Evolutionary conservation across 2,888 invertebrate species (phyloP).

Genomic region (Trichopria drosophilae): DNA sequence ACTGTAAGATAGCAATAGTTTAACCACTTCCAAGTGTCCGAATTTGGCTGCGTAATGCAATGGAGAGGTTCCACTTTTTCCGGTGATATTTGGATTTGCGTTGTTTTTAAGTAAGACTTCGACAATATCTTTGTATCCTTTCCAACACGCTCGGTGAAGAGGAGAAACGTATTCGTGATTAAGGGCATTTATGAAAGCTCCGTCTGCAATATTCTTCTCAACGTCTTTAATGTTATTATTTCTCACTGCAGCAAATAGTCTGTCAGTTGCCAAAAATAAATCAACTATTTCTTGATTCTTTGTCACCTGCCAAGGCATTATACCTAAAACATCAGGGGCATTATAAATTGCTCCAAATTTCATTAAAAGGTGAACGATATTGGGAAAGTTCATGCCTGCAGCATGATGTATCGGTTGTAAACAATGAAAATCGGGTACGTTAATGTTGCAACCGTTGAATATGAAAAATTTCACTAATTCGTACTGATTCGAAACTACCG

Average conservation of each 20-base stretch:
- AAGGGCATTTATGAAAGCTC: conserved; percentile 27
- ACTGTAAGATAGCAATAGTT: conserved; percentile 29
- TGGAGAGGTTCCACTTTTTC: conserved; percentile 10
- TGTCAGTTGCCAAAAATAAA: conserved; percentile 38
- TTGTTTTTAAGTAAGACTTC: conserved; percentile 27
- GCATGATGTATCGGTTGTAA: conserved; percentile 7
- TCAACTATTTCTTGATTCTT: conserved; percentile 20
- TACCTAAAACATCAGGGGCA: conserved; percentile 27
- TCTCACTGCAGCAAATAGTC: conserved; percentile 14
- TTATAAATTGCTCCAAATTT: conserved; percentile 36
- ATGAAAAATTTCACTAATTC: conserved; percentile 31
- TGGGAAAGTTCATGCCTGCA: no score
- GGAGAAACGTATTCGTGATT: conserved; percentile 36
- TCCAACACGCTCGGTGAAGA: conserved; percentile 41
- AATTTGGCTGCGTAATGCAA: conserved; percentile 31
- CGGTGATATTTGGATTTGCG: conserved; percentile 26
- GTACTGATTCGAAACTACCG: conserved; percentile 37
- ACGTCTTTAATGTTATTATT: conserved; percentile 6
- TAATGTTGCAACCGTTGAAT: conserved; percentile 19
- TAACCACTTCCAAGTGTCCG: conserved; percentile 26
- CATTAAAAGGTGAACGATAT: conserved; percentile 31
- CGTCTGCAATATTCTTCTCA: conserved; percentile 7
- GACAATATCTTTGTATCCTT: conserved; percentile 37
- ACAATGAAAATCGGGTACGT: conserved; percentile 13
- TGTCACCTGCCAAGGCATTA: conserved; percentile 35